Evolutionary conservation across 1,140 invertebrate genomes (phyloP).

Genomic region (Caenorhabditis briggsae): DNA sequence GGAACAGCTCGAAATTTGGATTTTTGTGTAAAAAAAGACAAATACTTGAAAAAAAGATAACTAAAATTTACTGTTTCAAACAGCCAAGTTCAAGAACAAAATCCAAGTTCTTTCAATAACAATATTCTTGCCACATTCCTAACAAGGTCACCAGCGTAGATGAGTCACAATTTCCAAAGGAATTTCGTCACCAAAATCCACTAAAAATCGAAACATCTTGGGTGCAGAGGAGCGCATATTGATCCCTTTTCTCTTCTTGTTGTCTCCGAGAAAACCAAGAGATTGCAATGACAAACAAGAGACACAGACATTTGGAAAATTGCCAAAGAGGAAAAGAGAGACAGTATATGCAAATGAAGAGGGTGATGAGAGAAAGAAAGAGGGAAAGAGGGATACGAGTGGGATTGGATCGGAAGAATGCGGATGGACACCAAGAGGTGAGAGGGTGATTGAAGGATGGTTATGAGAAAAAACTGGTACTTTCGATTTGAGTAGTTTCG

Average conservation of each 20-base stretch:
- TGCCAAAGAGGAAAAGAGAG: slow-evolving; percentile 20
- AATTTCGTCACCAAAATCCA: slow-evolving; percentile 23
- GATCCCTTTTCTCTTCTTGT: slow-evolving; percentile 22
- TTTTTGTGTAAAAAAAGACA: too few relatives aligned
- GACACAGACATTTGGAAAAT: slow-evolving; percentile 1
- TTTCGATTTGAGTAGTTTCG: background rate
- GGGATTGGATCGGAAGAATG: slow-evolving; percentile 31
- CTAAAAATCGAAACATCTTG: slow-evolving; percentile 30
- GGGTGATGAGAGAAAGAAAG: background rate
- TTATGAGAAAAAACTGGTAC: slow-evolving; percentile 1
- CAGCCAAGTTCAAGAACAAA: too few relatives aligned
- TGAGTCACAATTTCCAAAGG: background rate
- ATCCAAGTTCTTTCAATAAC: background rate
- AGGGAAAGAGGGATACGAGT: background rate
- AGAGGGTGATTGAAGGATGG: slow-evolving; percentile 15
- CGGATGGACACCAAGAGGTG: background rate
- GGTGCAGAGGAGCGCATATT: slow-evolving; percentile 38
- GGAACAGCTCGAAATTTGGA: background rate
- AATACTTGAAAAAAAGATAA: too few relatives aligned
- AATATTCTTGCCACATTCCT: too few relatives aligned
- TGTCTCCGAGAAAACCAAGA: slow-evolving; percentile 14
- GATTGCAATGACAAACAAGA: slow-evolving; percentile 34
- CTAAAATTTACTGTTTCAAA: too few relatives aligned
- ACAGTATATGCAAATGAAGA: slow-evolving; percentile 24
- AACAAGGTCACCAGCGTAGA: too few relatives aligned